Evolutionary conservation across 2,888 invertebrate species (phyloP), one percentile per base, ranked within the genome.

Genomic region (Aphrophora alni): DNA sequence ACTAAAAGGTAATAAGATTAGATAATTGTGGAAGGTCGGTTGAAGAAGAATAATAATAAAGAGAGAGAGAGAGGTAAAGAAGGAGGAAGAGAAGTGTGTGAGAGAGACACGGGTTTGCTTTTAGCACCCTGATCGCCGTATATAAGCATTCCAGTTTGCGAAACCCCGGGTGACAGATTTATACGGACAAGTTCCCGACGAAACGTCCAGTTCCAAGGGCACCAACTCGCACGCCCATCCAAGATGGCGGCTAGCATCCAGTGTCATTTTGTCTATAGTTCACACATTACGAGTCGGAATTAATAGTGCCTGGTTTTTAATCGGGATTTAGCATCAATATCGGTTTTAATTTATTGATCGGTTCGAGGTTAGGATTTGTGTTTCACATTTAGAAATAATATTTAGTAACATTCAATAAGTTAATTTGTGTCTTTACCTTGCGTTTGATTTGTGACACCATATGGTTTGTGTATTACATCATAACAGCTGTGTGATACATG

Each of bases 101-200:
- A 27, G 33, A 25, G 59, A 28, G n/a, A 24, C 38, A 38, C 12
- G 38, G 28, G 59, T 21, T 59, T n/a, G 59, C 59, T 59, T 59
- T 59, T 59, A 59, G 59, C 59, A 59, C 1, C 21, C 21, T 59
- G 59, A 59, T 59, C 59, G 59, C 21, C 12, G 59, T 59, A 59
- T 59, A 59, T 59, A 59, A 59, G 59, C 59, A 59, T 59, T 59
- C 59, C 59, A 59, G 59, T 59, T 59, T 59, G 59, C 59, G 59
- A 59, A 59, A 59, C 59, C 3, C 59, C 10, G n/a, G 59, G 59
- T 59, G 59, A 59, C 59, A 59, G 59, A 59, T 59, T 59, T 59
- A 59, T 59, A 59, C 3, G 59, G 59, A 59, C 59, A 59, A 2
- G 59, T 59, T 59, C 21, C 59, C 59, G 59, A 59, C 21, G 59